A percentile compares a stretch with the other conserved stretches of the same genome.
These are phyloP conservation scores for Stenodema calcarata DNA, from an alignment of 2,888 invertebrate genomes.

Conservation along the genomic window DNA sequence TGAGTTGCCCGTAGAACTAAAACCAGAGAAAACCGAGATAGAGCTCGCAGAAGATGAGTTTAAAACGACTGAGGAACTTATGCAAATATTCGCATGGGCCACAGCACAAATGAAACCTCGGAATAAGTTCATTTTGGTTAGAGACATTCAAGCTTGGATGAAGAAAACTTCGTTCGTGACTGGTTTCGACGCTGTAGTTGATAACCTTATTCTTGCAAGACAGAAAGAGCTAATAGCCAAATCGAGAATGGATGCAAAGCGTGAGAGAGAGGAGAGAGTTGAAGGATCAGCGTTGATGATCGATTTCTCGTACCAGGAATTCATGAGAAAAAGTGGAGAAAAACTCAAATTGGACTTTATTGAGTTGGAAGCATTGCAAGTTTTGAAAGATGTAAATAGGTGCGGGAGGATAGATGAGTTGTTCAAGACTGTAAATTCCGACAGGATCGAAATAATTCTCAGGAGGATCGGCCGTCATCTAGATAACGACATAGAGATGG, in stretches of 20 bases:
- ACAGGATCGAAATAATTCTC: background rate
- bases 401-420: slow-evolving; percentile 28
- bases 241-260: background rate
- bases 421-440: slow-evolving; percentile 3
- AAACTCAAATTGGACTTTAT: slow-evolving; percentile 2
- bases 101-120: slow-evolving; percentile 30
- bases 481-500: background rate
- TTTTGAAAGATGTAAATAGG: slow-evolving; percentile 23
- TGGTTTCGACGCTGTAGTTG: slow-evolving; percentile 7
- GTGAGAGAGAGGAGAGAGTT: background rate
- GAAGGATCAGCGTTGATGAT: background rate
- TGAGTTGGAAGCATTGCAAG: slow-evolving; percentile 27
- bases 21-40: background rate
- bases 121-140: background rate
- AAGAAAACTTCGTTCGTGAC: background rate
- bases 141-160: slow-evolving; percentile 19
- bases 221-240: slow-evolving; percentile 24
- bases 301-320: background rate
- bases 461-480: slow-evolving; percentile 14
- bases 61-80: background rate
- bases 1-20: background rate
- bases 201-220: slow-evolving; percentile 20
- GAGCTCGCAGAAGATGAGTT: background rate
- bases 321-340: background rate
- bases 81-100: slow-evolving; percentile 27